Base-by-base conservation (phyloP, 2,113 vertebrate species). In the Coracopsis vasa region DNA sequence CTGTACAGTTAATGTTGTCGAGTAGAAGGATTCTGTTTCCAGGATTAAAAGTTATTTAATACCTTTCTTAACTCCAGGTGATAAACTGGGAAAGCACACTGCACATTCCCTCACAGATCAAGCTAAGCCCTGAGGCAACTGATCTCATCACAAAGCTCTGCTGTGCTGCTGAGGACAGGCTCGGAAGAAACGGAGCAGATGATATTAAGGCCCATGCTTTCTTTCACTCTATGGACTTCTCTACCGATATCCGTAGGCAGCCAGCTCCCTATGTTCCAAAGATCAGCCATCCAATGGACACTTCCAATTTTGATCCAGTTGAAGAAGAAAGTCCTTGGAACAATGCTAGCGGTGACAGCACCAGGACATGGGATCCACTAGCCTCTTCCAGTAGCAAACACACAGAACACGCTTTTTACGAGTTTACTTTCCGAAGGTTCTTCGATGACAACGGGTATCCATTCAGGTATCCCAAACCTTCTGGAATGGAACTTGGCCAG, bases 231-330 rank as follows among this genome's bases (percentile, higher is more conserved):
- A 98, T 98, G 50, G 99, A 99, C 97, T 99, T 99, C 98, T 99
- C 99, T 72, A 98, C 98, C 0, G 99, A 99, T 74, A 98, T 99
- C 93, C 98, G 99, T 41, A 99, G 98, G 95, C 99, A 99, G 95
- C 99, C 98, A 3, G 99, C 99, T 31, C 99, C 99, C 25, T 99
- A 99, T 44, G 97, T 99, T 70, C 99, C 99, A 92, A 99, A 99
- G 95, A 99, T 99, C 88, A 98, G 99, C 94, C 99, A 99, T 96
- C 99, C 99, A 13, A 99, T 99, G 99, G 99, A 99, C 97, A 99
- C 99, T 25, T 99, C 99, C n/a, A 99, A 99, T 97, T 99, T 99
- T 60, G 99, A 99, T 97, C 99, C 99, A 0, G 99, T 99, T 62
- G 99, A 99, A 81, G 99, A 99, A 86, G 99, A 99, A 66, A 98